A percentile compares a stretch with the other conserved stretches of the same genome.
These are phyloP conservation scores for Habropoda laboriosa DNA, from an alignment of 1,140 invertebrate genomes.

Conservation along the genomic window DNA sequence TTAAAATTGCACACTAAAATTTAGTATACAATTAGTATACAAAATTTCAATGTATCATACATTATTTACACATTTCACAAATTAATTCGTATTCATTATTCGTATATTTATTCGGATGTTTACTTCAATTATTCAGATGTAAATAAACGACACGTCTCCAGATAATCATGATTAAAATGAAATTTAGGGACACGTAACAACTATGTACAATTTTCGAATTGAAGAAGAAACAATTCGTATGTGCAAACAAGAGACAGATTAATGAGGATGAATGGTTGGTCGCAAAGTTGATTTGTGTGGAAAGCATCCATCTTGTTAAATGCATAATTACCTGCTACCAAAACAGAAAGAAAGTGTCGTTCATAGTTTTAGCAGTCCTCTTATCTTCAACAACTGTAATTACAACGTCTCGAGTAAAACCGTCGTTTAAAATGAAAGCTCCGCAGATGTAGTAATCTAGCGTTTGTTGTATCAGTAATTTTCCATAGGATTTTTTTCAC, in stretches of 20 bases:
- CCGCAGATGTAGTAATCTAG: not conserved
- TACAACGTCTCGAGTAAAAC: not conserved
- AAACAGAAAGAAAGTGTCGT: slow-evolving; percentile 15
- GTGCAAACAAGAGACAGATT: not conserved
- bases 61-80: too few species aligned
- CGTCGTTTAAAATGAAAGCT: not conserved
- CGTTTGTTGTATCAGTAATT: slow-evolving; percentile 14
- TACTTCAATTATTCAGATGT: too few species aligned
- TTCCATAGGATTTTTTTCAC: not conserved
- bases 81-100: too few species aligned
- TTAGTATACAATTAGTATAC: too few species aligned
- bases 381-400: slow-evolving; percentile 6
- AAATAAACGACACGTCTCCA: too few species aligned
- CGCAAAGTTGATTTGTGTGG: not conserved
- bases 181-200: not conserved
- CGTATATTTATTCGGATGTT: too few species aligned
- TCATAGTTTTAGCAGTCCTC: not conserved
- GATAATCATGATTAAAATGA: too few species aligned
- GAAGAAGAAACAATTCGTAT: not conserved
- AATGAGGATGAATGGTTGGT: not conserved
- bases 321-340: slow-evolving; percentile 7
- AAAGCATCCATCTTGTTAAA: not conserved
- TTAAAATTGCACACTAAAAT: too few species aligned
- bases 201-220: not conserved
- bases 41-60: too few species aligned